Base-by-base conservation (phyloP, 2,888 invertebrate species). In the Melipona beecheii region DNA sequence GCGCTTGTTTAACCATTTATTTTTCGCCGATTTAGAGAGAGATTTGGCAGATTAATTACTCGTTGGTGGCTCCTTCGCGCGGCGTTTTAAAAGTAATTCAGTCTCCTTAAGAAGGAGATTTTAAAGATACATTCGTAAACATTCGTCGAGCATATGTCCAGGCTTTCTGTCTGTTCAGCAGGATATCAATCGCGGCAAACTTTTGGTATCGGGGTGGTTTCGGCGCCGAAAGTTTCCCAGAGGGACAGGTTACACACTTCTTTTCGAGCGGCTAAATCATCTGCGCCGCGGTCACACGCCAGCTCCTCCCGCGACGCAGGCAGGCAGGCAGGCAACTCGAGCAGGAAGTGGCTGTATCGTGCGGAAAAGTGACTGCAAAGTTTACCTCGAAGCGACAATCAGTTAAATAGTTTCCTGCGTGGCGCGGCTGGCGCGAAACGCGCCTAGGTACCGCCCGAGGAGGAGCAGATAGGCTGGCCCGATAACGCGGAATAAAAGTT, bases 401-500 rank as follows among this genome's bases (percentile, higher is more conserved):
- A 91, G 91, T 91, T 91, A 91, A 90, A 91, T 90, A 90, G 91
- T 91, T 91, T 91, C 89, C 91, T 90, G 89, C 82, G 80, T 73
- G 81, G 81, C 71, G 79, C 60, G 82, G 79, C 76, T 64, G 78
- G 83, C 81, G 82, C 73, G 76, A 78, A 84, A 78, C 80, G 82
- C 86, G 75, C 64, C 65, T 71, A 81, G 77, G 71, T 77, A 71
- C 79, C 75, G 80, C 65, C 70, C 66, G 80, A 76, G 86, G 78
- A 81, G 84, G 88, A 81, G 87, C 81, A 93, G 94, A 94, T 93
- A 90, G 83, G 77, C 90, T 83, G 83, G 86, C 77, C 82, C 87
- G 93, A 94, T 94, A 94, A 93, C 9, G 91, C 90, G 90, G 91
- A 93, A 93, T 94, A 93, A 94, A 94, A 93, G 90, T 92, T 93